Percentiles rank a stretch among this genome's conserved stretches.
These are phyloP conservation scores for Mormyrus iriodes DNA, from an alignment of 2,113 vertebrate genomes.

Conservation along the genomic window DNA sequence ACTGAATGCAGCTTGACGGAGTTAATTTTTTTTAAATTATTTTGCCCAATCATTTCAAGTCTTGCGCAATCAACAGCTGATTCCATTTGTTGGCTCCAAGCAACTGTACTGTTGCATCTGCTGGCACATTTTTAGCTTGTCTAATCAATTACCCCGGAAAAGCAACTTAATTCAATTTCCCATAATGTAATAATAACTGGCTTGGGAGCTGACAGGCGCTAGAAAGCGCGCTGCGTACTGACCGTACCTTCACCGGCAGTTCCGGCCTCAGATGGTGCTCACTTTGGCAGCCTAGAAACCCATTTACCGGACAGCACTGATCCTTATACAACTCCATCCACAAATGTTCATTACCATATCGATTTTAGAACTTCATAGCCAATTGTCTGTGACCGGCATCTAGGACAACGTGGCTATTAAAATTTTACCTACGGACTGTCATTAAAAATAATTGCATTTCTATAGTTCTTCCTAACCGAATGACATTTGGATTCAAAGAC, in stretches of 20 bases:
- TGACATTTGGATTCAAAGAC: neutral
- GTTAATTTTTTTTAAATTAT: neutral
- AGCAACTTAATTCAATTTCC: slow-evolving; percentile 17
- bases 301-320: neutral
- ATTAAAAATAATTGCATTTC: slow-evolving; percentile 9
- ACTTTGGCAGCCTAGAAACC: neutral
- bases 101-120: neutral
- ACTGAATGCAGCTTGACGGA: neutral
- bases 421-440: neutral
- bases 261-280: neutral
- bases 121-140: neutral
- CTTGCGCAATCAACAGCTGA: neutral
- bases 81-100: neutral
- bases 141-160: slow-evolving; percentile 13
- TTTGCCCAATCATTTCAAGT: neutral
- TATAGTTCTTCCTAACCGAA: neutral
- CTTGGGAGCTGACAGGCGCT: neutral
- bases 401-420: neutral
- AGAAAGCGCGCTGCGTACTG: neutral
- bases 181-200: neutral
- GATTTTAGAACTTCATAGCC: slow-evolving; percentile 19
- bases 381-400: slow-evolving; percentile 17
- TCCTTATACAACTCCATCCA: slow-evolving; percentile 6
- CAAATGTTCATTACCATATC: slow-evolving; percentile 26
- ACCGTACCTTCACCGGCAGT: neutral